These are phyloP conservation scores for Kryptolebias marmoratus DNA, from an alignment of 2,113 vertebrate species.

Conservation along the genomic window DNA sequence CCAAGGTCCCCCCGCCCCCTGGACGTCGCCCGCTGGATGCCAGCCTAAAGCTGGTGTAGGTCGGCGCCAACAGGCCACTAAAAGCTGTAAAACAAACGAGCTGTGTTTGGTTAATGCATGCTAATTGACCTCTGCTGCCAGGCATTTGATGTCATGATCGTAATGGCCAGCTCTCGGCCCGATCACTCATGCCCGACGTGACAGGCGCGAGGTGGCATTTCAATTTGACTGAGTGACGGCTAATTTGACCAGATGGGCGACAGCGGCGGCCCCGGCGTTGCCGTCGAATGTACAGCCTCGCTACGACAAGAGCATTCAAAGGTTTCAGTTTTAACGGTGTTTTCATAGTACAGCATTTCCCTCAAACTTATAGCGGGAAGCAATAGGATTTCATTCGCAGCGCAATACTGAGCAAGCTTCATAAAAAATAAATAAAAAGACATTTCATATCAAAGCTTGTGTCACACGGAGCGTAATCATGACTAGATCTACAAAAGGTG, in stretches of 20 bases:
- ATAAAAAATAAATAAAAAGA: too few species aligned
- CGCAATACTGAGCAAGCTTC: too few species aligned
- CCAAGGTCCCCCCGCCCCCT: conserved; percentile 28
- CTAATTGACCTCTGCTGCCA: conserved; percentile 75
- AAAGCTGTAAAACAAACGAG: conserved; percentile 80
- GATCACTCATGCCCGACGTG: conserved; percentile 63
- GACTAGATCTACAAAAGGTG: neutral
- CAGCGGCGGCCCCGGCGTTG: conserved; percentile 1
- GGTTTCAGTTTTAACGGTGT: neutral
- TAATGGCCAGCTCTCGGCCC: conserved; percentile 69
- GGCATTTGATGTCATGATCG: conserved; percentile 74
- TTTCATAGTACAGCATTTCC: too few species aligned
- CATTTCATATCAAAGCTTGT: neutral
- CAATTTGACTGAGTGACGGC: conserved; percentile 52
- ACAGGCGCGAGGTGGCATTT: conserved; percentile 60
- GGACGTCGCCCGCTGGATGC: conserved; percentile 71
- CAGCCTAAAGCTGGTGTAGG: conserved; percentile 64
- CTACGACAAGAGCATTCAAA: neutral
- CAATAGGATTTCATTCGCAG: too few species aligned
- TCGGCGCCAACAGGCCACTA: conserved; percentile 69
- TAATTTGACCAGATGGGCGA: conserved; percentile 58
- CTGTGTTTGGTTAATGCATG: conserved; percentile 75
- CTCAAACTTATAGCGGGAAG: too few species aligned
- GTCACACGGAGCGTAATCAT: neutral
- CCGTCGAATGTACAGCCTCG: conserved; percentile 5